Conservation (phyloP, 2,113 vertebrate species). For the Hypomesus transpacificus region DNA sequence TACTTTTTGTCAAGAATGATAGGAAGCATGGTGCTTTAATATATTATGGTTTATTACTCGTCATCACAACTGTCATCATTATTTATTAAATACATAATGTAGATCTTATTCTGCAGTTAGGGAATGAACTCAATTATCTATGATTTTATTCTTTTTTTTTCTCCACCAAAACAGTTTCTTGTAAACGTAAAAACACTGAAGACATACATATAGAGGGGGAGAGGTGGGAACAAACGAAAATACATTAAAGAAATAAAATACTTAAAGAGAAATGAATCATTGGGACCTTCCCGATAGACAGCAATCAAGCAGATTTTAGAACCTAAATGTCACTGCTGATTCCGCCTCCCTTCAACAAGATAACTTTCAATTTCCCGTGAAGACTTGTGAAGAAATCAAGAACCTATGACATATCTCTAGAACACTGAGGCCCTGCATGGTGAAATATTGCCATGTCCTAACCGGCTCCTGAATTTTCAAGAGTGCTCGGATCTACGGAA, state of each 20-base stretch:
- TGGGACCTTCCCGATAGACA: conserved; percentile 29
- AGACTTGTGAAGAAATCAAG: neutral
- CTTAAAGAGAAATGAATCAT: conserved; percentile 32
- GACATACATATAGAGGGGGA: conserved; percentile 14
- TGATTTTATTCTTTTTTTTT: conserved; percentile 62
- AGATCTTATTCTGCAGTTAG: conserved; percentile 57
- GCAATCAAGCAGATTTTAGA: conserved; percentile 13
- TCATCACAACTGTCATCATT: conserved; percentile 69
- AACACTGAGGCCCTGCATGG: neutral
- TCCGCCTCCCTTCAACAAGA: conserved; percentile 17
- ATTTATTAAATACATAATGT: conserved; percentile 74
- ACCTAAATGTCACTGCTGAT: conserved; percentile 8
- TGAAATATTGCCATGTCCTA: conserved; percentile 37
- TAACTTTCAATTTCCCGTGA: neutral
- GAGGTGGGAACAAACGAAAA: conserved; percentile 21
- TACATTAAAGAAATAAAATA: conserved; percentile 23
- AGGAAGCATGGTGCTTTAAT: conserved; percentile 56
- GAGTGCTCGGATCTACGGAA: conserved; percentile 4
- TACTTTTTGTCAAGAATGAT: neutral
- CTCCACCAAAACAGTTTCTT: conserved; percentile 48
- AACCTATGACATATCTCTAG: conserved; percentile 4
- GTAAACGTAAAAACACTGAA: conserved; percentile 69
- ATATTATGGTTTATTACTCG: conserved; percentile 79
- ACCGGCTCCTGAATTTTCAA: conserved; percentile 3
- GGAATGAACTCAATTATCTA: conserved; percentile 71